Evolutionary conservation across 2,888 invertebrate species (phyloP), one percentile per base, ranked within the genome.

Genomic region (Plutella xylostella): DNA sequence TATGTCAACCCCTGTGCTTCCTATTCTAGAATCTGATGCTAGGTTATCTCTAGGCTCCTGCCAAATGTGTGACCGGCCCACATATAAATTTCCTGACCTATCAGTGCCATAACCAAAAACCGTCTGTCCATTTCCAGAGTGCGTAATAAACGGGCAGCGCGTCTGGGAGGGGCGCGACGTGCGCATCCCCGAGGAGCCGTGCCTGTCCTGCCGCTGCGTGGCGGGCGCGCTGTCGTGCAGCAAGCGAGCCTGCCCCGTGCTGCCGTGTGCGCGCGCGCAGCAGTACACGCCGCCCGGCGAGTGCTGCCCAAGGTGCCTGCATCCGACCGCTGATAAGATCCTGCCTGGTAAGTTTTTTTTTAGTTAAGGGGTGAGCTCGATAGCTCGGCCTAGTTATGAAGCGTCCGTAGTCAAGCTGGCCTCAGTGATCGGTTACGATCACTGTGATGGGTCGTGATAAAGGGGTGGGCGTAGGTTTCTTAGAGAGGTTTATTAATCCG

Each of bases 181-280:
- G 35, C 90, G 91, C 37, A 88, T 91, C 35, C 89, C 90, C 34
- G 93, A 93, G 64, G 95, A 95, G 74, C 93, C 94, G 2, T 96
- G 95, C 62, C 79, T 95, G 49, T 92, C 92, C 45, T 96, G 95
- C 61, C 89, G 90, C 35, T 96, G 95, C 68, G 86, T 88, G 54
- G 86, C 85, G 55, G 88, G 88, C 12, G 85, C 87, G 44, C 73
- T 96, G 55, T 90, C 90, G 14, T 96, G 96, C 66, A 86, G 90
- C 34, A 95, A 95, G 64, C 89, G 89, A 48, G 93, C 94, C 1
- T 97, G 97, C 59, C 94, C 96, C 0, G 94, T 96, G 6, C 84
- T 97, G 28, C 93, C 94, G 53, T 97, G 97, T 66, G 89, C 91
- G 5, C 72, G 74, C 1, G 83, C 86, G 11, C 88, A 88, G 53